A percentile compares a stretch with the other conserved stretches of the same genome.
phyloP scores from a whole-genome alignment of 53 echinoderm and acorn worm species.

The Zoroaster sp. region DNA sequence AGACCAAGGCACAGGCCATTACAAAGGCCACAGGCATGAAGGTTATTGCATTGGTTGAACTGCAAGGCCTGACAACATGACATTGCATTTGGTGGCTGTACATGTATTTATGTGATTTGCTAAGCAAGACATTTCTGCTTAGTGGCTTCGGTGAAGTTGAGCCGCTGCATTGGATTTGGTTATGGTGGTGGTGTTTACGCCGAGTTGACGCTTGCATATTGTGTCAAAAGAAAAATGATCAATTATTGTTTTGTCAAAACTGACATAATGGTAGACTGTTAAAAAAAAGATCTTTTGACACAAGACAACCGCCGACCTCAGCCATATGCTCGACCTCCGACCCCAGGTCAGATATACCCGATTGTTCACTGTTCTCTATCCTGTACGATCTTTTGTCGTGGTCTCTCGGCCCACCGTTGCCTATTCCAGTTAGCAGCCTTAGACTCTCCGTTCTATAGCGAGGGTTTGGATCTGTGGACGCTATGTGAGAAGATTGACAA shows the following conservation, averaged over 20 bases:
- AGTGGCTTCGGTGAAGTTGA: background rate
- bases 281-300: background rate
- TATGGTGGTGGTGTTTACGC: background rate
- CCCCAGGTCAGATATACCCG: background rate
- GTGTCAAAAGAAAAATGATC: background rate
- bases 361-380: constrained; percentile 40
- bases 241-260: background rate
- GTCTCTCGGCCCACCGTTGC: background rate
- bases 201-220: background rate
- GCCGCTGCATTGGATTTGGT: background rate
- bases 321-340: background rate
- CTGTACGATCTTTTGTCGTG: background rate
- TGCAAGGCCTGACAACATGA: too few relatives aligned
- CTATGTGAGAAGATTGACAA: constrained; percentile 96
- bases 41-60: too few relatives aligned
- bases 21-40: too few relatives aligned
- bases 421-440: constrained; percentile 84
- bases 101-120: background rate
- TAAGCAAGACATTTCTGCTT: background rate
- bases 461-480: constrained; percentile 88
- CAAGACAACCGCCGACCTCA: background rate
- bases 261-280: background rate
- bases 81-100: background rate
- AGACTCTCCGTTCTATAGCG: constrained; percentile 94
- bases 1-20: too few relatives aligned